Evolutionary conservation across 2,888 invertebrate species (phyloP), one percentile per base, ranked within the genome.

Genomic region (Vesta saturnalis): DNA sequence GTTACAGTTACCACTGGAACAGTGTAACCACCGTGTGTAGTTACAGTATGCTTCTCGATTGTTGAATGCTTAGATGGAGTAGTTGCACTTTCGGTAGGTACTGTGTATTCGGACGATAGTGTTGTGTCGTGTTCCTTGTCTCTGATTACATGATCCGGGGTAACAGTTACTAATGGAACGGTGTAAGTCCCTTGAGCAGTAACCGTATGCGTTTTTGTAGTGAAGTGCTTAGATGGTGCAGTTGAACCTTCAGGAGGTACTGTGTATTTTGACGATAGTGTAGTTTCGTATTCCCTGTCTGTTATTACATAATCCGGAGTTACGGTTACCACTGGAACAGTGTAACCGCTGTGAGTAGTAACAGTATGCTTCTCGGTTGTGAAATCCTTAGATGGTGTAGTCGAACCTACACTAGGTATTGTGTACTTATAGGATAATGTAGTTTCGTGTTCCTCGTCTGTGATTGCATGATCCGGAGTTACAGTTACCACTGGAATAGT

Each of bases 401-500:
- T 1, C 12, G 12, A 43, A 6, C 14, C 43, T 2, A 14, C 14
- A 43, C 4, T 43, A n/a, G n/a, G n/a, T n/a, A 2, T 43, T 43
- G 3, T 43, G 5, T 5, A 14, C 2, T 43, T 4, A 10, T n/a
- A n/a, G n/a, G n/a, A n/a, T n/a, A n/a, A 43, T 5, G 43, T 14
- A 2, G 43, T 43, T 3, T 12, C 2, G 12, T 14, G 2, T 43
- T 43, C 12, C 2, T 12, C 12, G 12, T n/a, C 43, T 14, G 43
- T 43, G 14, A 14, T 43, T 14, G 14, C 10, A 12, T 43, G 1
- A n/a, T 43, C 43, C 10, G 43, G 16, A 1, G 15, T 47, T 14
- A 47, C 47, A 14, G 47, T 47, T 1, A 47, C 47, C 6, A 47
- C 30, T 30, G 56, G 56, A 3, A 30, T 23, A n/a, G 56, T 56